Evolutionary conservation across 2,113 vertebrate species (phyloP).

Genomic region (Sebastes fasciatus): DNA sequence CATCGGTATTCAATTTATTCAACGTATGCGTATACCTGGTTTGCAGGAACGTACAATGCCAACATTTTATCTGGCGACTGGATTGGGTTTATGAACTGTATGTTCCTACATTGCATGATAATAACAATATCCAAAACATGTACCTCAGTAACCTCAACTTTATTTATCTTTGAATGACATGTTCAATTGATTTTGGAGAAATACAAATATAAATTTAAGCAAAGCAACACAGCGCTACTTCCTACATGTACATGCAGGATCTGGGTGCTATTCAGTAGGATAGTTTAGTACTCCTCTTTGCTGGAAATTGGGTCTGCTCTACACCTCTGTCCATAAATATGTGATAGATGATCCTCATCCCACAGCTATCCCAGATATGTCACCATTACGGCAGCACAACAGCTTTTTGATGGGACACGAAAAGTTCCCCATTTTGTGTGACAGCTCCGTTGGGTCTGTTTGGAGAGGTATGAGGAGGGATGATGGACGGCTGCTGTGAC

Average conservation of each 20-base stretch:
- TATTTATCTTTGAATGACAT: neutral
- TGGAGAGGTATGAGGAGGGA: constrained; percentile 1
- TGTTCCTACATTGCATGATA: neutral
- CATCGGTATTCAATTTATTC: too few relatives aligned
- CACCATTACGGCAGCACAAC: constrained; percentile 19
- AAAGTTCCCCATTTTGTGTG: constrained; percentile 30
- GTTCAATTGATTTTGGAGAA: neutral
- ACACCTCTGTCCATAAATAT: constrained; percentile 8
- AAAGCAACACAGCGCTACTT: neutral
- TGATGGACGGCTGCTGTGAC: constrained; percentile 26
- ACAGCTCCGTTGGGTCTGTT: constrained; percentile 29
- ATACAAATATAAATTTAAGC: neutral
- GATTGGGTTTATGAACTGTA: neutral
- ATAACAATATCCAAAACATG: neutral
- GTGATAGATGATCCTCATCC: constrained; percentile 39
- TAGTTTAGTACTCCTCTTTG: neutral
- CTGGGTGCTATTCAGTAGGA: neutral
- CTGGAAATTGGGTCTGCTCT: constrained; percentile 68
- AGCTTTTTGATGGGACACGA: constrained; percentile 44
- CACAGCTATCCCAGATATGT: constrained; percentile 30
- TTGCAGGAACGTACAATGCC: too few relatives aligned
- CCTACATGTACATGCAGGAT: neutral
- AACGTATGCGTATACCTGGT: too few relatives aligned
- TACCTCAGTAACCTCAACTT: neutral
- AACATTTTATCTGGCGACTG: too few relatives aligned